Base-by-base conservation (phyloP, 2,797 vertebrate genomes). In the Apodemus agrarius region DNA sequence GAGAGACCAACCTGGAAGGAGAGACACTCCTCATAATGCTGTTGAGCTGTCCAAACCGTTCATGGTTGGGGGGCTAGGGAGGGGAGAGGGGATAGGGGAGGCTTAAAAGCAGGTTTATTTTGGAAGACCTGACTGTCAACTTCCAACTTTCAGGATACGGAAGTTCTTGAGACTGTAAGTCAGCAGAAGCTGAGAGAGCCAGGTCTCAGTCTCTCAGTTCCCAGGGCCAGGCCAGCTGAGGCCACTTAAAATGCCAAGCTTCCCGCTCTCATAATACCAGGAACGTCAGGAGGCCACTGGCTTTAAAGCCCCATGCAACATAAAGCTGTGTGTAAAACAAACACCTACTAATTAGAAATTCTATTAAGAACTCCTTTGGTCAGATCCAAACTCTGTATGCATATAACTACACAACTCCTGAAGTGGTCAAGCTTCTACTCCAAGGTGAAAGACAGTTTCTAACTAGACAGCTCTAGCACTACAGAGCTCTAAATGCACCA, bases 41-140 rank as follows among this genome's bases (percentile, higher is more conserved):
- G 87, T 52, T 72, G 88, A 96, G 93, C 96, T 98, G 96, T 94
- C 94, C 74, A 97, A 98, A 96, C 93, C 22, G 96, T 94, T 97
- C 88, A 46, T 59, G 93, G 59, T 80, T 93, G 43, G 43, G 52
- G 75, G 40, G 3, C 31, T 43, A 34, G 40, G 6, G 24, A 69
- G 83, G 57, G 59, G 52, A 1, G 37, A 54, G 4, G 46, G 79
- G 90, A 9, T 4, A 86, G 52, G 75, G 46, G 86, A 83, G 98
- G 96, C 97, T 95, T 95, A 98, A 98, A 96, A 98, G 97, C 98
- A 98, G 97, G 98, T 98, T 98, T 97, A 85, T 98, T 98, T 98
- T 97, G 98, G 98, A 97, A 98, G 99, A 99, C 98, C 98, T 98
- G 98, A 98, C 98, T 93, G 92, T 97, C 98, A 93, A 89, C 98